Evolutionary conservation across 2,888 invertebrate species (phyloP).

Genomic region (Eupithecia vulgata): DNA sequence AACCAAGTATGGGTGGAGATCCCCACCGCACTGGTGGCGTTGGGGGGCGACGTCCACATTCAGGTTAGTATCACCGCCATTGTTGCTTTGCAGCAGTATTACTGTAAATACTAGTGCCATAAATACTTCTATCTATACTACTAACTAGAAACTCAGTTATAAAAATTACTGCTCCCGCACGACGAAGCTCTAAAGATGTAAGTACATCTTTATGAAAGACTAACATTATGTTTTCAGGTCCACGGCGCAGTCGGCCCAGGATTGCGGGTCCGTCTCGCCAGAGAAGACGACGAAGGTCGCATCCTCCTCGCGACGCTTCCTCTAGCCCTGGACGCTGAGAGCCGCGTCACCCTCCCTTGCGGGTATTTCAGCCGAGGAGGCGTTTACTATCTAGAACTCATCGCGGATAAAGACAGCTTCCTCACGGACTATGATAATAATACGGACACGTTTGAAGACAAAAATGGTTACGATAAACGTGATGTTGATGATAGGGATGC

Average conservation of each 20-base stretch:
- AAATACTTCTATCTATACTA: no score
- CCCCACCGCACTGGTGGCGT: constrained; percentile 89
- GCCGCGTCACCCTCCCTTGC: constrained; percentile 85
- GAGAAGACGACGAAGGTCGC: constrained; percentile 78
- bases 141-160: no score
- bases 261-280: constrained; percentile 74
- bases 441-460: constrained; percentile 47
- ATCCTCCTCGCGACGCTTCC: constrained; percentile 75
- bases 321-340: constrained; percentile 78
- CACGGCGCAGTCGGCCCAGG: constrained; percentile 75
- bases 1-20: constrained; percentile 86
- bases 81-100: neutral
- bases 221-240: constrained; percentile 65
- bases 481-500: constrained; percentile 34
- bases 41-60: constrained; percentile 91
- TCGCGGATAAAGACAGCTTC: constrained; percentile 68
- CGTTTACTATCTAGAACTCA: constrained; percentile 76
- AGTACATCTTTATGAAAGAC: neutral
- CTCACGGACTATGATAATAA: constrained; percentile 62
- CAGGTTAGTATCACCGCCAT: constrained; percentile 44
- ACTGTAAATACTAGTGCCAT: neutral
- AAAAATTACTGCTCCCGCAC: neutral
- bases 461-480: constrained; percentile 36
- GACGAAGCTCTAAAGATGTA: no score
- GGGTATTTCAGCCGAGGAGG: constrained; percentile 90